These are phyloP conservation scores for Tenualosa ilisha DNA, from an alignment of 2,797 vertebrate genomes.

Conservation along the genomic window DNA sequence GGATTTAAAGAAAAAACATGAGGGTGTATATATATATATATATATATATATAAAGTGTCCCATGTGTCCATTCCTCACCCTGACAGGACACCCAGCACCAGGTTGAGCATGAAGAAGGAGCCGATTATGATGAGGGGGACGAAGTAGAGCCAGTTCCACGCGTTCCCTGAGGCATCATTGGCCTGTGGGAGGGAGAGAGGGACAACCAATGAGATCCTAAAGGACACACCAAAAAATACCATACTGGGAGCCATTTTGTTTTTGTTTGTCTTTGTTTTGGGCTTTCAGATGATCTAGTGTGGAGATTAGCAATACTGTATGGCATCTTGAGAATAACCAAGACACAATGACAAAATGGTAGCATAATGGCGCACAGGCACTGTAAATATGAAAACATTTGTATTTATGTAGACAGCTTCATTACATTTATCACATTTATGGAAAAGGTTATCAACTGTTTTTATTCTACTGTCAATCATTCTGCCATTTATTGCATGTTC, in stretches of 20 bases:
- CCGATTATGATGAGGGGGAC: constrained; percentile 98
- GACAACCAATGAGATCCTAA: neutral
- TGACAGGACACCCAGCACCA: constrained; percentile 92
- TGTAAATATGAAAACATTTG: neutral
- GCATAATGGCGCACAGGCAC: no score
- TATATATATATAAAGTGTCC: no score
- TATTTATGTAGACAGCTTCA: neutral
- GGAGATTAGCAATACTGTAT: neutral
- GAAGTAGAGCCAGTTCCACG: constrained; percentile 98
- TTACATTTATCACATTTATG: neutral
- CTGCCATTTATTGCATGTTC: no score
- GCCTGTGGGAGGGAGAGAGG: constrained; percentile 66
- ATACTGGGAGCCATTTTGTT: no score
- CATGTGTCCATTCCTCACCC: constrained; percentile 67
- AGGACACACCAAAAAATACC: no score
- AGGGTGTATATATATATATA: no score
- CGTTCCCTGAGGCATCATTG: constrained; percentile 89
- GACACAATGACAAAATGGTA: no score
- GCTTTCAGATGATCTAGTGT: neutral
- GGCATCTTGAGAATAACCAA: neutral
- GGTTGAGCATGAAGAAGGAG: constrained; percentile 99
- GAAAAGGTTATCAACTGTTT: neutral
- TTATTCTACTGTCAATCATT: neutral
- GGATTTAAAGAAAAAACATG: no score
- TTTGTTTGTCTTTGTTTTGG: neutral